phyloP scores from a whole-genome alignment of 2,888 invertebrate genomes.

The Zygogramma bicolorata region DNA sequence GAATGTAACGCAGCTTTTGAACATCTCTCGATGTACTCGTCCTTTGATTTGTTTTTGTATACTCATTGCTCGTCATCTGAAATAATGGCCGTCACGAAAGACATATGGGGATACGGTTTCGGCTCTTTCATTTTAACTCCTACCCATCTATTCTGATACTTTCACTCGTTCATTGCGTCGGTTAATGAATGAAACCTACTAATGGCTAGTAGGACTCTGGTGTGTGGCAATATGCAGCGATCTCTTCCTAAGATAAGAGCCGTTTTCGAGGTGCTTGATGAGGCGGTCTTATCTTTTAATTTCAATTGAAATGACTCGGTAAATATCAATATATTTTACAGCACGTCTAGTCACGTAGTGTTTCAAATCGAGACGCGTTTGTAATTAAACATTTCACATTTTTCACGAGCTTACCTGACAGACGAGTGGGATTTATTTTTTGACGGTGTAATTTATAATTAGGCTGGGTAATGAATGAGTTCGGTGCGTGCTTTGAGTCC shows the following conservation, averaged over 20 bases:
- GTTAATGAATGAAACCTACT: slow-evolving; percentile 11
- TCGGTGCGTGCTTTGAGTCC: background rate
- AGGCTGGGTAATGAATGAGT: background rate
- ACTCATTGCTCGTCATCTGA: too few species aligned
- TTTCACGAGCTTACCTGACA: slow-evolving; percentile 12
- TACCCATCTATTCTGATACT: background rate
- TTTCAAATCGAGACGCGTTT: slow-evolving; percentile 28
- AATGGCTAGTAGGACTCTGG: background rate
- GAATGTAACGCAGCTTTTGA: too few species aligned
- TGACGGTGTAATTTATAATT: slow-evolving; percentile 7
- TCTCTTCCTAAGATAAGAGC: slow-evolving; percentile 10
- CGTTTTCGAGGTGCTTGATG: slow-evolving; percentile 26
- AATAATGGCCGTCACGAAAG: too few species aligned
- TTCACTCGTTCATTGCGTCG: slow-evolving; percentile 15
- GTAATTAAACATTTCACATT: slow-evolving; percentile 32
- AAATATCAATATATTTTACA: slow-evolving; percentile 34
- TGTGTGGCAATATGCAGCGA: background rate
- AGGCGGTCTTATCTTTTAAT: slow-evolving; percentile 32
- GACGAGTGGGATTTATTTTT: slow-evolving; percentile 1
- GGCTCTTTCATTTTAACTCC: background rate
- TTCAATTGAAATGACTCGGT: slow-evolving; percentile 36
- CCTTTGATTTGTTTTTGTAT: too few species aligned
- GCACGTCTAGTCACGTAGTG: slow-evolving; percentile 27
- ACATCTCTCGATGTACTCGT: too few species aligned
- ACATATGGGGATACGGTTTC: background rate